A percentile compares a stretch with the other conserved stretches of the same genome.
Conservation (phyloP, 2,113 vertebrate species). For the Hippopotamus amphibius region DNA sequence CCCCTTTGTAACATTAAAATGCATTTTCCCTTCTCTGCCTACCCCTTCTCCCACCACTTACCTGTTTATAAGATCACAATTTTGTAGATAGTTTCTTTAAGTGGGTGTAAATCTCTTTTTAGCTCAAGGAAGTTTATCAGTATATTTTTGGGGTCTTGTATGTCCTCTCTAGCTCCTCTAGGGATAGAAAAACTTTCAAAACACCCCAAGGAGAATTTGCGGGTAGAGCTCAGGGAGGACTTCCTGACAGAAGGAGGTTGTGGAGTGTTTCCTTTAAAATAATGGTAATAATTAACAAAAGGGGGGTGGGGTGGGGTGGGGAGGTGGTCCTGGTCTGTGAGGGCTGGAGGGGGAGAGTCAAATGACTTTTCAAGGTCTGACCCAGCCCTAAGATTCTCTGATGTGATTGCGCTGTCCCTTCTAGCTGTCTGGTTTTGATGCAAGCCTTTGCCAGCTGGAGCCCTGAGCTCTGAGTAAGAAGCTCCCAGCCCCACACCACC, state of each 20-base stretch:
- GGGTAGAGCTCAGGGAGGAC: neutral
- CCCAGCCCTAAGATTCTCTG: neutral
- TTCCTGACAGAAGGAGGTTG: neutral
- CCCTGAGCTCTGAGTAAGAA: neutral
- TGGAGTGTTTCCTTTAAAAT: neutral
- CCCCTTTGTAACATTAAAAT: neutral
- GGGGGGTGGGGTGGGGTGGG: neutral
- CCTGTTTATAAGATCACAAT: neutral
- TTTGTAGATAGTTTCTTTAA: neutral
- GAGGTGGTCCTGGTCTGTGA: neutral
- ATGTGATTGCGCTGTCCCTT: conserved; percentile 71
- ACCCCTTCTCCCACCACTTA: neutral
- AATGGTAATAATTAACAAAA: neutral
- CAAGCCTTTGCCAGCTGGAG: conserved; percentile 58
- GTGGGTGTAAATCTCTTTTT: neutral
- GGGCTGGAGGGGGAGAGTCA: neutral
- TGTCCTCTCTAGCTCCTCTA: neutral
- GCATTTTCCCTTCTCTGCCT: neutral
- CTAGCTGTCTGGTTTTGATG: conserved; percentile 69
- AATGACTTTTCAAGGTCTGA: conserved; percentile 43
- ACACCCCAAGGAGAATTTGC: neutral
- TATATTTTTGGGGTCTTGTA: neutral
- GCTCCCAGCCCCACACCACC: conserved; percentile 44
- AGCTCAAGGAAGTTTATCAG: neutral
- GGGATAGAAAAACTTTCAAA: neutral